Evolutionary conservation across 92 coral and sea anemone genomes (phyloP).

Genomic region (Montipora capitata): DNA sequence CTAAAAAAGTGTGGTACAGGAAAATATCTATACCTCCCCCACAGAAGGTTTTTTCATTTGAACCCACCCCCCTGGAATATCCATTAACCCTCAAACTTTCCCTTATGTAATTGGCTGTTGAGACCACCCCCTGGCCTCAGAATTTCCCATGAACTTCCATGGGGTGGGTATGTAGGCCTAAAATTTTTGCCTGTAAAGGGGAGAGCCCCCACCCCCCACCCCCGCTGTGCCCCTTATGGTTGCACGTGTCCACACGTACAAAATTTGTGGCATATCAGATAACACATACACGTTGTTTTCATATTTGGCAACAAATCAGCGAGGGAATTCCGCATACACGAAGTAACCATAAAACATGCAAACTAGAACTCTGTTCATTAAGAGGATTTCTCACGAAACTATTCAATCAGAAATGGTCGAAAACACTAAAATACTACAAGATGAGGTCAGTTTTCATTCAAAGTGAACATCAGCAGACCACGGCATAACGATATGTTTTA

Average conservation of each 20-base stretch:
- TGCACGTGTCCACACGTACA: slow-evolving; percentile 6
- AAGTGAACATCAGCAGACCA: not conserved
- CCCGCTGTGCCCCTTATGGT: slow-evolving; percentile 8
- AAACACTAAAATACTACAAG: slow-evolving; percentile 1
- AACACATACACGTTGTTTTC: slow-evolving; percentile 11
- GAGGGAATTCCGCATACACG: not conserved
- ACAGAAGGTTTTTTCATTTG: not conserved
- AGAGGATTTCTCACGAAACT: slow-evolving; percentile 4
- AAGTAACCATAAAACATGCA: slow-evolving; percentile 14
- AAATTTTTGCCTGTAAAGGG: slow-evolving; percentile 6
- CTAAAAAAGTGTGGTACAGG: not conserved
- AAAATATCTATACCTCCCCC: slow-evolving; percentile 13
- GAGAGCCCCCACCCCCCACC: not conserved
- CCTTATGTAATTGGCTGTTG: slow-evolving; percentile 1
- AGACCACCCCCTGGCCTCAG: slow-evolving; percentile 10
- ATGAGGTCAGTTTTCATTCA: slow-evolving; percentile 14
- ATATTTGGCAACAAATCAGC: slow-evolving; percentile 25
- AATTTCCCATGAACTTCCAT: slow-evolving; percentile 1
- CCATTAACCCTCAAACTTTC: no score
- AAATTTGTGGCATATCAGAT: slow-evolving; percentile 12
- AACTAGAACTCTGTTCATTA: slow-evolving; percentile 16
- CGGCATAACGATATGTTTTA: not conserved
- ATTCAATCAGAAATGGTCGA: slow-evolving; percentile 21
- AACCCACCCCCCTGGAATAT: not conserved
- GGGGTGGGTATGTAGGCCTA: not conserved